Base-by-base conservation (phyloP, 2,113 vertebrate genomes). In the Rhegmatorhina hoffmannsi region DNA sequence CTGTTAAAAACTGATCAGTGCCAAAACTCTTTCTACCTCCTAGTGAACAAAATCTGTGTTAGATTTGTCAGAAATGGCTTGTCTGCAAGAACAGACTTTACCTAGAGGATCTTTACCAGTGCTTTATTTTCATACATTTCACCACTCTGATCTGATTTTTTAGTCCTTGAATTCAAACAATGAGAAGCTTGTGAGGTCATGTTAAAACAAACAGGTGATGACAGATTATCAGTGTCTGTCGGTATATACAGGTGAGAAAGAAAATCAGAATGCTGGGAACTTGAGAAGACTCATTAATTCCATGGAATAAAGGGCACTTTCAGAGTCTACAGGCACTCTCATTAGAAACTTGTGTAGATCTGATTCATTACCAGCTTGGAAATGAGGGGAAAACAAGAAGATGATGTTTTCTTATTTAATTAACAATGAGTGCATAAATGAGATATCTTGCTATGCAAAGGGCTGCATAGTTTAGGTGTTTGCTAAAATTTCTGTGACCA, bases 91-190 rank as follows among this genome's bases (percentile, higher is more conserved):
- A 70, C 11, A 47, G 6, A n/a, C 56, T 83, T 28, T 78, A 75
- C 25, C 40, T 79, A 70, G 46, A 33, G 8, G 47, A 63, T 77
- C 56, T 49, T 84, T 26, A 58, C 13, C 63, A 77, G n/a, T 88
- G 36, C 31, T 67, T 86, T 83, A 79, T 82, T 78, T 94, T 94
- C 72, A 87, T 83, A 75, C 29, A 66, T 83, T 89, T 89, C 44
- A 74, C 7, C 24, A 52, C 33, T 91, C 50, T 83, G 53, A 58
- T 85, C 36, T 82, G 77, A 47, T 43, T 80, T 72, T 80, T 89
- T 86, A 69, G 62, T 75, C 50, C 67, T 95, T 89, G 70, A 91
- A 86, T 78, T 69, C 55, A 79, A 91, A 89, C 18, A 89, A 63
- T 50, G 18, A 89, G 67, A 69, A 83, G 20, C 40, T 78, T 63